Conservation (phyloP, 2,113 vertebrate species). For the Telmatochromis sp. region DNA sequence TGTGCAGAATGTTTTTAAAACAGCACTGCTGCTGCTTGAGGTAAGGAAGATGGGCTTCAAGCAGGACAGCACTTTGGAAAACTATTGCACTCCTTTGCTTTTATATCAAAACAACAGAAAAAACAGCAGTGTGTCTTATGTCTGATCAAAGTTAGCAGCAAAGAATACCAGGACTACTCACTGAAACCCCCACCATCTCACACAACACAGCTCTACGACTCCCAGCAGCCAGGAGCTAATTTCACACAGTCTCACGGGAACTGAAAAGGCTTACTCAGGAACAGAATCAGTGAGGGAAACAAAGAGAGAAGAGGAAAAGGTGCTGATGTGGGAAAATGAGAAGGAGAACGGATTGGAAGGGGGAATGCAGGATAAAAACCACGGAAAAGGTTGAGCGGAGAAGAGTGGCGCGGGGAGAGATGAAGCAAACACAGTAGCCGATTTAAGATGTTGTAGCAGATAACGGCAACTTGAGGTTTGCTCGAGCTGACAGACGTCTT, state of each 20-base stretch:
- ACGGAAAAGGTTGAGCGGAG: not conserved
- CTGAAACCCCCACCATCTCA: not conserved
- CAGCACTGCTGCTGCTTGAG: not conserved
- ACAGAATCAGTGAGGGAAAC: constrained; percentile 34
- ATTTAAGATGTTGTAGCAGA: not conserved
- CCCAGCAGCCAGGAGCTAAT: constrained; percentile 55
- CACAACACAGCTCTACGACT: not conserved
- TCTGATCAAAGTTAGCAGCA: constrained; percentile 6
- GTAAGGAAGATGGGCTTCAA: not conserved
- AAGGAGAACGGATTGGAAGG: constrained; percentile 16
- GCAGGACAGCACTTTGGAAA: not conserved
- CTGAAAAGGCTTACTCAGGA: constrained; percentile 66
- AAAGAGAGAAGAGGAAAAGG: constrained; percentile 34
- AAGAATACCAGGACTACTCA: not conserved
- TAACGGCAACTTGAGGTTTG: not conserved
- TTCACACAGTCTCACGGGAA: constrained; percentile 42
- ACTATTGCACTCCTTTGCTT: not conserved
- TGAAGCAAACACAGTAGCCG: not conserved
- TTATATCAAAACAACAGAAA: not conserved
- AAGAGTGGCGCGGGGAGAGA: not conserved
- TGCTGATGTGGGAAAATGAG: constrained; percentile 48
- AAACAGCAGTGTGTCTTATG: not conserved
- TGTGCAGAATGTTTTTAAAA: not conserved
- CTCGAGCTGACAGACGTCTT: not conserved
- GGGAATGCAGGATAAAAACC: not conserved